Evolutionary conservation across 2,113 vertebrate species (phyloP).

Genomic region (Ivindomyrus marchei): DNA sequence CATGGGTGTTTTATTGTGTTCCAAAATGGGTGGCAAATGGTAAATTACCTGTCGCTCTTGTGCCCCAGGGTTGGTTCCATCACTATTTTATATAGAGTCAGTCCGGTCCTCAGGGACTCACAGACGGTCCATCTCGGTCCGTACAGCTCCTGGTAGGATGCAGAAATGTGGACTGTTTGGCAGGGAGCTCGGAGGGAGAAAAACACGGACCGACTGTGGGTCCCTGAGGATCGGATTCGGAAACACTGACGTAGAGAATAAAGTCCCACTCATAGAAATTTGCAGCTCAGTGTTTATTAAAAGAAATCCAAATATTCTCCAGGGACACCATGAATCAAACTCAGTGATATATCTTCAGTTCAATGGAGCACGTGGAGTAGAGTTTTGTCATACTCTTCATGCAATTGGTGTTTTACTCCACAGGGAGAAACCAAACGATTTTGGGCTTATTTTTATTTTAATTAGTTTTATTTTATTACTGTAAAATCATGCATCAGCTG

Average conservation of each 20-base stretch:
- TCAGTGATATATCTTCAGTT: background rate
- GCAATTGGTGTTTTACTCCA: background rate
- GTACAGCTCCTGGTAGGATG: too few relatives aligned
- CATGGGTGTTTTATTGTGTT: background rate
- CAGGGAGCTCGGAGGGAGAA: too few relatives aligned
- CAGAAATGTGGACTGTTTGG: too few relatives aligned
- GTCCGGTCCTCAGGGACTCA: too few relatives aligned
- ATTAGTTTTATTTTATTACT: background rate
- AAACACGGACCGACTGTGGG: too few relatives aligned
- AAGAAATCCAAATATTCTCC: background rate
- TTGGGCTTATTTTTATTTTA: background rate
- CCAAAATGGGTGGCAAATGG: background rate
- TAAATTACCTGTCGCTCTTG: background rate
- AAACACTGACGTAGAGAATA: background rate
- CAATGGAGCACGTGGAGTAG: background rate
- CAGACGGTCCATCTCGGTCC: too few relatives aligned
- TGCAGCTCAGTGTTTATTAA: background rate
- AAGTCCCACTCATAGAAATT: background rate
- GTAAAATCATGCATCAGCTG: background rate
- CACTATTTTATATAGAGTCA: too few relatives aligned
- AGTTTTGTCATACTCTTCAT: background rate
- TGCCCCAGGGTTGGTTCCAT: background rate
- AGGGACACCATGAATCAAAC: background rate
- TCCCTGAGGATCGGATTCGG: background rate
- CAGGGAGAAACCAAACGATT: background rate